A percentile compares a stretch with the other conserved stretches of the same genome.
Evolutionary conservation across 2,888 invertebrate species (phyloP).

Genomic region (Orthosia gracilis): DNA sequence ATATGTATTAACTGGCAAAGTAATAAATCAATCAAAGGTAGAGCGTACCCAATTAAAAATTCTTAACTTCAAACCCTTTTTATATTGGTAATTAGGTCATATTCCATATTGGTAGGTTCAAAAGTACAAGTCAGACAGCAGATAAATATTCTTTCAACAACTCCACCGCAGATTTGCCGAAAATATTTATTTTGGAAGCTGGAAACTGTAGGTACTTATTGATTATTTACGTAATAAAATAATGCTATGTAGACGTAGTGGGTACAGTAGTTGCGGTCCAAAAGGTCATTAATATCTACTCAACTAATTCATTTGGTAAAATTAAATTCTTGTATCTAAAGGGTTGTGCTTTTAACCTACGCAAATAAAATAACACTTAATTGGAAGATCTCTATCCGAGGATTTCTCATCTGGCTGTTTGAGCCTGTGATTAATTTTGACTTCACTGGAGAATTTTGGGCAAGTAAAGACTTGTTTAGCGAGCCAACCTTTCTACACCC

Average conservation of each 20-base stretch:
- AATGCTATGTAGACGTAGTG: slow-evolving; percentile 3
- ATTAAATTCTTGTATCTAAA: not conserved
- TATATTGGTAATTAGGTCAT: not conserved
- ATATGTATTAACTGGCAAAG: slow-evolving; percentile 13
- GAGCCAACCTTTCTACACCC: slow-evolving; percentile 12
- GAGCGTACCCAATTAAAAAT: not conserved
- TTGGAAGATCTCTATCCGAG: slow-evolving; percentile 20
- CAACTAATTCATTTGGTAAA: no score
- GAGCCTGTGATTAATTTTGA: slow-evolving; percentile 41
- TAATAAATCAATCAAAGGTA: slow-evolving; percentile 37
- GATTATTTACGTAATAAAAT: slow-evolving; percentile 25
- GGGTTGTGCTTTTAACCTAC: not conserved
- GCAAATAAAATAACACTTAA: slow-evolving; percentile 22
- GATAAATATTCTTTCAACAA: not conserved
- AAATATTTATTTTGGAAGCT: not conserved
- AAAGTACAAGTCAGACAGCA: not conserved
- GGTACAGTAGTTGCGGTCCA: not conserved
- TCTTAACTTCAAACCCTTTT: not conserved
- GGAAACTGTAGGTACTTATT: slow-evolving; percentile 1
- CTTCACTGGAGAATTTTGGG: slow-evolving; percentile 27
- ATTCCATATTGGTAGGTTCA: not conserved
- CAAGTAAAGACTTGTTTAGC: slow-evolving; percentile 15
- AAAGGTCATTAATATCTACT: slow-evolving; percentile 7
- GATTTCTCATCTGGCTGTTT: slow-evolving; percentile 17
- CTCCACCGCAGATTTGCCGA: not conserved